Evolutionary conservation across 23 tunicate species (phyloP).

Genomic region (Ciona savignyi): DNA sequence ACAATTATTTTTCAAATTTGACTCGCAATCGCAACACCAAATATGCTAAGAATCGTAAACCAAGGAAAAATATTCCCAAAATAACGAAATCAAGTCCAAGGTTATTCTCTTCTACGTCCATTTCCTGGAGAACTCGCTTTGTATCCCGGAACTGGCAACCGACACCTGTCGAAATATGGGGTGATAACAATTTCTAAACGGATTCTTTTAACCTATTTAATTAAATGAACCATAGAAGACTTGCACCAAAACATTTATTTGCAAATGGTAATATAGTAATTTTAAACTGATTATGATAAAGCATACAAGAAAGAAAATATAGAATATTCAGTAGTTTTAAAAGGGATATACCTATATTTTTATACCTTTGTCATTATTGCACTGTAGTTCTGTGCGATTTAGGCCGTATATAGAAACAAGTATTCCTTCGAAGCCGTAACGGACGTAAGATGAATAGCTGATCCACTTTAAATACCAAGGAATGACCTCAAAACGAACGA

Average conservation of each 20-base stretch:
- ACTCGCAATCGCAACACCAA: constrained; percentile 55
- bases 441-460: constrained; percentile 82
- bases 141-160: constrained; percentile 77
- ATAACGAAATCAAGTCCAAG: constrained; percentile 68
- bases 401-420: constrained; percentile 88
- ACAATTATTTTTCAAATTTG: constrained; percentile 46
- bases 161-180: constrained; percentile 34
- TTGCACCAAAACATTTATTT: no score
- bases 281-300: no score
- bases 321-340: no score
- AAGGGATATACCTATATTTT: no score
- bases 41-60: constrained; percentile 57
- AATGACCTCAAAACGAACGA: constrained; percentile 90
- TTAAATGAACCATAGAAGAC: no score
- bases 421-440: constrained; percentile 96
- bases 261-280: no score
- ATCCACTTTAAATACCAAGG: constrained; percentile 98
- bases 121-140: constrained; percentile 54
- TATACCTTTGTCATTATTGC: constrained; percentile 46
- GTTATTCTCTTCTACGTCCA: constrained; percentile 69
- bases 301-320: no score
- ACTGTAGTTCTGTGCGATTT: constrained; percentile 66
- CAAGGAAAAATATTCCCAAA: constrained; percentile 63
- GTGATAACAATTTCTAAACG: no score
- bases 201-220: no score